Evolutionary conservation across 2,888 invertebrate genomes (phyloP).

Genomic region (Pandemis cinnamomeana): DNA sequence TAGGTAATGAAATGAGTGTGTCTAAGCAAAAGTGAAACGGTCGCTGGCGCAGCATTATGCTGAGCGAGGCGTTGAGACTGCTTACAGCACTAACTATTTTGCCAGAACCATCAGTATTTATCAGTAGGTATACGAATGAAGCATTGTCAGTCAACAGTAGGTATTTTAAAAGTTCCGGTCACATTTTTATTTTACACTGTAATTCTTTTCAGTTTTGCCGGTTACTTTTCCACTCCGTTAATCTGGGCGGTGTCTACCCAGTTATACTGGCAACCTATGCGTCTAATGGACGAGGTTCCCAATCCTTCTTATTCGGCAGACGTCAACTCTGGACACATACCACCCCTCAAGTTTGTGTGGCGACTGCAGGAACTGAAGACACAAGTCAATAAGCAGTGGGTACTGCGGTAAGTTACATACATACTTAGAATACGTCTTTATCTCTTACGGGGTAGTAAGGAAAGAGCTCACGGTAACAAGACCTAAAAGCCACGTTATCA

Average conservation of each 20-base stretch:
- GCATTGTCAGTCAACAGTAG: neutral
- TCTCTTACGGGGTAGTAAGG: too few relatives aligned
- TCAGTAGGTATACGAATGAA: neutral
- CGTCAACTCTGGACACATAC: slow-evolving; percentile 41
- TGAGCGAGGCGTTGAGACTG: too few relatives aligned
- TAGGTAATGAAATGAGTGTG: too few relatives aligned
- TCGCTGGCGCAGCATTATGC: too few relatives aligned
- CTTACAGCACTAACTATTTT: too few relatives aligned
- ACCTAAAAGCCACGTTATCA: too few relatives aligned
- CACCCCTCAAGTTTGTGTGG: slow-evolving; percentile 37
- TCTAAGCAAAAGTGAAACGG: too few relatives aligned
- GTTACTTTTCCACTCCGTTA: slow-evolving; percentile 38
- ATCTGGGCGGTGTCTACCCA: slow-evolving; percentile 43
- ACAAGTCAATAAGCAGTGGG: slow-evolving; percentile 41
- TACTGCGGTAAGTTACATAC: slow-evolving; percentile 31
- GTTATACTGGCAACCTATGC: slow-evolving; percentile 41
- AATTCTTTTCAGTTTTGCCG: slow-evolving; percentile 39
- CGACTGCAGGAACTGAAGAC: slow-evolving; percentile 37
- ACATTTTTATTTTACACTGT: neutral
- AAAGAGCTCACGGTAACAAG: too few relatives aligned
- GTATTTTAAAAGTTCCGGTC: neutral
- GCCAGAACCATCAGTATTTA: neutral
- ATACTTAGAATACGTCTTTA: too few relatives aligned
- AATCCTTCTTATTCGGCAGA: slow-evolving; percentile 43
- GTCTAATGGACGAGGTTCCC: slow-evolving; percentile 43